A percentile compares a stretch with the other conserved stretches of the same genome.
phyloP scores from a whole-genome alignment of 2,888 invertebrate species.

The Abrostola triplasia region DNA sequence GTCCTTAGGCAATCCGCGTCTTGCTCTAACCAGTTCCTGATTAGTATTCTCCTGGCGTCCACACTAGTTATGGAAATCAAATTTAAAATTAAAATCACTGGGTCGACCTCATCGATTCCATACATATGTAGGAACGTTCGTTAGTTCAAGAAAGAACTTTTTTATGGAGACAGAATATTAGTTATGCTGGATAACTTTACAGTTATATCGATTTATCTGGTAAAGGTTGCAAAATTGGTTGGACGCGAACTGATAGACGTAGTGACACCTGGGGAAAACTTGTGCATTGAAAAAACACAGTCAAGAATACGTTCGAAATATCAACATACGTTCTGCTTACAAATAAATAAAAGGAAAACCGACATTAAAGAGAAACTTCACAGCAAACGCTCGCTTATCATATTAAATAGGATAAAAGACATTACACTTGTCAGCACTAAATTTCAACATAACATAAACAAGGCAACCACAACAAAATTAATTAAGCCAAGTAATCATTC shows the following conservation, averaged over 20 bases:
- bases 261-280: too few relatives aligned
- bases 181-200: too few relatives aligned
- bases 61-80: constrained; percentile 38
- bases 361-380: too few relatives aligned
- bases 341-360: too few relatives aligned
- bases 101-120: constrained; percentile 15
- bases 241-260: too few relatives aligned
- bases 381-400: background rate
- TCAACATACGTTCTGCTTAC: too few relatives aligned
- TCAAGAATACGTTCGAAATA: too few relatives aligned
- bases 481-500: constrained; percentile 46
- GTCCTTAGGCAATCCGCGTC: constrained; percentile 8
- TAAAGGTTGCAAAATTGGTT: too few relatives aligned
- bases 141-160: constrained; percentile 1
- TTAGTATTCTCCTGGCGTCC: constrained; percentile 21
- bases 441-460: constrained; percentile 7
- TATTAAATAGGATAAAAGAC: background rate
- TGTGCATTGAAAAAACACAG: too few relatives aligned
- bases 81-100: constrained; percentile 26
- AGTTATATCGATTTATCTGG: too few relatives aligned
- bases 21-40: constrained; percentile 14
- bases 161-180: background rate
- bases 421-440: background rate
- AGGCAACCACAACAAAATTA: constrained; percentile 24
- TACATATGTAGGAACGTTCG: constrained; percentile 10